These are phyloP conservation scores for Phoenicopterus ruber DNA, from an alignment of 2,113 vertebrate species.

Conservation along the genomic window DNA sequence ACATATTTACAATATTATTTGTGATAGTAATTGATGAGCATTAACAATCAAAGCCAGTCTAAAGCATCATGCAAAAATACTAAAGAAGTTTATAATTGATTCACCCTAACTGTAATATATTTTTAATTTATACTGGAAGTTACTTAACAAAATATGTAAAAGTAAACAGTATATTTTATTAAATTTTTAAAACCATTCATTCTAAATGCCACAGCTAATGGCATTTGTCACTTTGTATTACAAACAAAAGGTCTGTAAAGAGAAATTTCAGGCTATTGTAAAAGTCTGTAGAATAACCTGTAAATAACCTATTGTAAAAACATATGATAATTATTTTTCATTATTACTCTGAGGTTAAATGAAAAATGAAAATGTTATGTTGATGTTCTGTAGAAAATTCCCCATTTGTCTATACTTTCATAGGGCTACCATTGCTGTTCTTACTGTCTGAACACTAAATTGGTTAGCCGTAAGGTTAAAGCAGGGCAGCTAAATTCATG, in stretches of 20 bases:
- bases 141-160: background rate
- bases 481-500: background rate
- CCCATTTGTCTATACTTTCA: background rate
- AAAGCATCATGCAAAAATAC: background rate
- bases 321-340: background rate
- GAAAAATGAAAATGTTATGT: background rate
- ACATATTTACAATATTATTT: background rate
- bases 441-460: background rate
- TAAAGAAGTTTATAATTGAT: background rate
- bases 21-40: background rate
- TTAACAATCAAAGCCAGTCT: background rate
- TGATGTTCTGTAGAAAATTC: background rate
- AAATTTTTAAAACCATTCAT: background rate
- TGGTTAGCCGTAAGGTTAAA: background rate
- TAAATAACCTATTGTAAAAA: background rate
- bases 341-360: background rate
- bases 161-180: background rate
- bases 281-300: background rate
- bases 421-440: background rate
- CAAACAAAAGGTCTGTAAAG: background rate
- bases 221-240: background rate
- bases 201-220: background rate
- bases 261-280: background rate
- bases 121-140: background rate
- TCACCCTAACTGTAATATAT: background rate